Base-by-base conservation (phyloP, 2,113 vertebrate species). In the Raja brachyura region DNA sequence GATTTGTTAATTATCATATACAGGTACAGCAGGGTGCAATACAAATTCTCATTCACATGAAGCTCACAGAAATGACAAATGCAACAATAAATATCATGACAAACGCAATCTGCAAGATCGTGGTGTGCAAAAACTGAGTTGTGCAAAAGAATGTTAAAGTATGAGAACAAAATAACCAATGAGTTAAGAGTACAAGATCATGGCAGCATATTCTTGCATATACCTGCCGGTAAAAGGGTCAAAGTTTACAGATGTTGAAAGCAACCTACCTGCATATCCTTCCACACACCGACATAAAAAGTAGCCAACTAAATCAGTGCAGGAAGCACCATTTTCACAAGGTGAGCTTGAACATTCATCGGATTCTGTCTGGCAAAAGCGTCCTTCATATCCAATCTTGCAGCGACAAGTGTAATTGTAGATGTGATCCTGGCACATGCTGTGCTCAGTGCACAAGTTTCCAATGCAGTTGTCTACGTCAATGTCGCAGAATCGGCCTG, bases 381-480 rank as follows among this genome's bases (percentile, higher is more conserved):
- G 93, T 93, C 97, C 97, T 95, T 96, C 95, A 93, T 95, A 97
- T 93, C 96, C 97, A 76, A 94, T 95, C 90, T 93, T 85, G 94
- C 96, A 97, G 28, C 73, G 95, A 77, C 96, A 97, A 93, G 95
- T 97, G 93, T 96, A 98, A 95, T 96, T 97, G 93, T 95, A 93
- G 93, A 93, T 94, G 94, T 94, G 94, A 93, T 96, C 93, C 93
- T 96, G 93, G 73, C 96, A 97, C 93, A 96, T 94, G 33, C 95
- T 94, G 1, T 96, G 95, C 9, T 96, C 94, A 31, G 96, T 96
- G 94, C 96, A 97, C 83, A 5, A 93, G 86, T 96, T 96, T 94
- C 93, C 96, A 83, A 95, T 93, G 81, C 96, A 96, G 70, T 95
- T 94, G 94, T 97, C 96, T 93, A 95, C 93, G 93, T 95, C 94